Evolutionary conservation across 2,888 invertebrate genomes (phyloP).

Genomic region (Graphium colonna): DNA sequence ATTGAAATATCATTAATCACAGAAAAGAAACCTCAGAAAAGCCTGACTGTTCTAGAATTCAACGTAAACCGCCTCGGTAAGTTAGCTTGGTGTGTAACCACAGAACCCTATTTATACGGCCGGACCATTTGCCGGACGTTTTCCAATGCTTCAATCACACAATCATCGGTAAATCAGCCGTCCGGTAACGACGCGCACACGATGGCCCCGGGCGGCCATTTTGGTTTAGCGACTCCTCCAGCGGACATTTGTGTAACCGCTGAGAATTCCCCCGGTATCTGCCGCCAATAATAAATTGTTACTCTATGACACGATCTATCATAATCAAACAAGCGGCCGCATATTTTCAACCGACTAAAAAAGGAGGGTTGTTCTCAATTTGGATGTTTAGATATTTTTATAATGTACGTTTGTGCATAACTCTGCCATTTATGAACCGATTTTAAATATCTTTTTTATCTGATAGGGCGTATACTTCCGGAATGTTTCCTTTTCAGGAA

Average conservation of each 20-base stretch:
- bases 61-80: too few relatives aligned
- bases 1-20: not conserved
- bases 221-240: conserved; percentile 9
- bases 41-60: too few relatives aligned
- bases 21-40: not conserved
- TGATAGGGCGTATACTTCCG: too few relatives aligned
- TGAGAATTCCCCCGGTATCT: not conserved
- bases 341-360: too few relatives aligned
- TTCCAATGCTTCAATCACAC: not conserved
- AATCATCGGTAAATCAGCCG: not conserved
- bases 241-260: conserved; percentile 2
- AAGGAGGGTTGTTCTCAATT: too few relatives aligned
- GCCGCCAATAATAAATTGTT: conserved; percentile 2
- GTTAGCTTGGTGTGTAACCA: not conserved
- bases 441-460: too few relatives aligned
- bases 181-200: conserved; percentile 10
- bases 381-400: too few relatives aligned
- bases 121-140: not conserved
- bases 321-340: conserved; percentile 6
- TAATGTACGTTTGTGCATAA: too few relatives aligned
- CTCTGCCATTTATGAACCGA: too few relatives aligned
- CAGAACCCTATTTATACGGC: not conserved
- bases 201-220: conserved; percentile 4
- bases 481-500: not conserved
- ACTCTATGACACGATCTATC: conserved; percentile 4